Percentiles rank a stretch among this genome's conserved stretches.
Conservation (phyloP, 2,113 vertebrate genomes). For the Albula goreensis region DNA sequence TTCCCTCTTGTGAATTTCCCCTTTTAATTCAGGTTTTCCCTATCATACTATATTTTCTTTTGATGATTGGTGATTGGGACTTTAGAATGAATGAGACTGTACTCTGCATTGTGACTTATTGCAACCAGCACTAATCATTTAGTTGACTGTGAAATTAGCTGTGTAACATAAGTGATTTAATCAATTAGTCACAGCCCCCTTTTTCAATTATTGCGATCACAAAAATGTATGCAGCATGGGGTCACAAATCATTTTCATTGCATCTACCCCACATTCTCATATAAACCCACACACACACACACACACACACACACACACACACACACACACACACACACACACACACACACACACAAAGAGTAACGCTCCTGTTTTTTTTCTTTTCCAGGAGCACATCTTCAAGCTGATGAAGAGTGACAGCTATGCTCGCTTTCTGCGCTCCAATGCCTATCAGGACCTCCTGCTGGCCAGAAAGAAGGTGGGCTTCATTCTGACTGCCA, state of each 20-base stretch:
- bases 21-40: no score
- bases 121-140: not conserved
- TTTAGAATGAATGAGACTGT: not conserved
- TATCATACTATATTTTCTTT: not conserved
- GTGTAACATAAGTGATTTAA: not conserved
- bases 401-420: slow-evolving; percentile 99
- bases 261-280: not conserved
- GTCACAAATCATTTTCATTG: not conserved
- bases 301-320: not conserved
- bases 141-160: not conserved
- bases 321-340: not conserved
- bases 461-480: slow-evolving; percentile 94
- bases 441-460: slow-evolving; percentile 92
- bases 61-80: not conserved
- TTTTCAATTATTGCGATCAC: not conserved
- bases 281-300: not conserved
- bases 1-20: not conserved
- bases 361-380: slow-evolving; percentile 42
- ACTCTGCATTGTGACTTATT: not conserved
- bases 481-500: slow-evolving; percentile 24
- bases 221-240: not conserved
- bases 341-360: not conserved
- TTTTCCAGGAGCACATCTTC: slow-evolving; percentile 91
- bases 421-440: slow-evolving; percentile 94
- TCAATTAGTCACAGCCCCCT: not conserved